Percentiles rank a stretch among this genome's conserved stretches.
Evolutionary conservation across 1,140 invertebrate species (phyloP).

Genomic region (Onthophagus taurus): DNA sequence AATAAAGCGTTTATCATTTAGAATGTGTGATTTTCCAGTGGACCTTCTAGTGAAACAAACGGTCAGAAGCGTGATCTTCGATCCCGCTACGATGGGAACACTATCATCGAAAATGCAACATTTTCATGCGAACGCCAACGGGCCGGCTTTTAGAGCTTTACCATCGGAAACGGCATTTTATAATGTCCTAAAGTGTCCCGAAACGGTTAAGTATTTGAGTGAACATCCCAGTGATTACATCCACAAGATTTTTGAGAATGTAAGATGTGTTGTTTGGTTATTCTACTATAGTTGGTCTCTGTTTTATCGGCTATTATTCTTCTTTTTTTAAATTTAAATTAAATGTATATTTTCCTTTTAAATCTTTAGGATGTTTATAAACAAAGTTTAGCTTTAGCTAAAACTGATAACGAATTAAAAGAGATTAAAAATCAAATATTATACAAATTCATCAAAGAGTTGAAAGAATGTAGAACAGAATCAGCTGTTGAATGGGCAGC

Average conservation of each 20-base stretch:
- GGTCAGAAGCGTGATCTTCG: slow-evolving; percentile 8
- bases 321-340: not conserved
- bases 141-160: not conserved
- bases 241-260: slow-evolving; percentile 9
- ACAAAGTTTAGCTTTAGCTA: not conserved
- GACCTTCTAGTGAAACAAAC: slow-evolving; percentile 9
- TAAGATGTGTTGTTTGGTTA: no score
- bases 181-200: slow-evolving; percentile 7
- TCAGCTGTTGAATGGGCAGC: slow-evolving; percentile 26
- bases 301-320: no score
- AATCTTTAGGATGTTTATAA: slow-evolving; percentile 3
- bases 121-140: slow-evolving; percentile 5
- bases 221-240: slow-evolving; percentile 8
- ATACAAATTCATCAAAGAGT: slow-evolving; percentile 27
- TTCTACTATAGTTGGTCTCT: no score
- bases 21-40: slow-evolving; percentile 12
- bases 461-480: slow-evolving; percentile 24
- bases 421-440: slow-evolving; percentile 16
- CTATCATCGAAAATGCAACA: slow-evolving; percentile 8
- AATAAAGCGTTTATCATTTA: slow-evolving; percentile 2
- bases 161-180: slow-evolving; percentile 5
- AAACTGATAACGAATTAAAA: slow-evolving; percentile 4
- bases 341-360: not conserved
- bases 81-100: slow-evolving; percentile 8
- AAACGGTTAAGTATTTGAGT: slow-evolving; percentile 5